Percentiles rank a stretch among this genome's conserved stretches.
These are phyloP conservation scores for Microdon myrmicae DNA, from an alignment of 2,888 invertebrate species.

Conservation along the genomic window DNA sequence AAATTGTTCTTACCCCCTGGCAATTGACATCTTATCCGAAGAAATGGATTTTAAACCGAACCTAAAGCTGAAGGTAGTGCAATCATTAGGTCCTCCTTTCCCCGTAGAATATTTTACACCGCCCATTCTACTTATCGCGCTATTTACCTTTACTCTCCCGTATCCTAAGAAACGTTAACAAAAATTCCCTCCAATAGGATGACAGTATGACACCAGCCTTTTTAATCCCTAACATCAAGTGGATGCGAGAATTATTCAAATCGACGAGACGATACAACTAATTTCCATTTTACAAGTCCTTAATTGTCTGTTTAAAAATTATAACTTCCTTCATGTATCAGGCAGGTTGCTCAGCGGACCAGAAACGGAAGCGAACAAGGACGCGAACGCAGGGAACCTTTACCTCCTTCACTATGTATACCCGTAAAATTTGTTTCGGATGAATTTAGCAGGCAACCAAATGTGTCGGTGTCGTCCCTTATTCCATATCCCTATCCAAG, in stretches of 20 bases:
- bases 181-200: neutral
- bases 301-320: constrained; percentile 50
- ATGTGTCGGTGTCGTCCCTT: too few species aligned
- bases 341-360: too few species aligned
- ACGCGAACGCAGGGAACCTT: too few species aligned
- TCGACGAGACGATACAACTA: constrained; percentile 34
- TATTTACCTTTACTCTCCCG: neutral
- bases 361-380: too few species aligned
- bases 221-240: constrained; percentile 32
- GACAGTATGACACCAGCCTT: constrained; percentile 8
- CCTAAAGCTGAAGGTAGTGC: constrained; percentile 22
- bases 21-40: constrained; percentile 32
- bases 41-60: constrained; percentile 29
- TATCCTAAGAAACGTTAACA: neutral
- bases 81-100: constrained; percentile 23
- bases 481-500: too few species aligned
- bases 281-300: constrained; percentile 50
- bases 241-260: constrained; percentile 31
- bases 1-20: too few species aligned
- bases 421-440: constrained; percentile 13
- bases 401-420: constrained; percentile 12
- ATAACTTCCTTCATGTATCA: constrained; percentile 43
- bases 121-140: too few species aligned
- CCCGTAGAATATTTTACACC: too few species aligned
- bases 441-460: constrained; percentile 1